Percentiles rank a stretch among this genome's conserved stretches.
Evolutionary conservation across 2,113 vertebrate genomes (phyloP).

Genomic region (Sapayoa aenigma): DNA sequence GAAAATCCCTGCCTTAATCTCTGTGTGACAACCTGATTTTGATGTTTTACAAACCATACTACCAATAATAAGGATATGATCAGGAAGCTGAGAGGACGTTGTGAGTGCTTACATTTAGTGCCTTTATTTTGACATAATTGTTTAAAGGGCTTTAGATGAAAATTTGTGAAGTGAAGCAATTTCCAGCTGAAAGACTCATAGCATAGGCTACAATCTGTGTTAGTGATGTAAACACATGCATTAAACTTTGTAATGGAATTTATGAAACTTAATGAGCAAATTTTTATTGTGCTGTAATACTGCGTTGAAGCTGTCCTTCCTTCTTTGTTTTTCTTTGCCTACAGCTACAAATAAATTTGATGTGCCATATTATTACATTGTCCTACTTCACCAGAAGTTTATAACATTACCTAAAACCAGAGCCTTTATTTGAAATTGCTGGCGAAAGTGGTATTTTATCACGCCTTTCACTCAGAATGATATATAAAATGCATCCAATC

Average conservation of each 20-base stretch:
- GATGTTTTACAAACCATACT: constrained; percentile 46
- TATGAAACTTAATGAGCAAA: constrained; percentile 57
- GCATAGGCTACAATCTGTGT: not conserved
- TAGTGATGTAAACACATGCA: constrained; percentile 33
- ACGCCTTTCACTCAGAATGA: not conserved
- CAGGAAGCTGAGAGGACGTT: not conserved
- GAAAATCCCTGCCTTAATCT: constrained; percentile 54
- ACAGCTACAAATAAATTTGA: constrained; percentile 60
- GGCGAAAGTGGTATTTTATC: constrained; percentile 5
- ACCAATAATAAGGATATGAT: constrained; percentile 4
- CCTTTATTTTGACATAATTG: constrained; percentile 47
- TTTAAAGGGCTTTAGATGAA: constrained; percentile 31
- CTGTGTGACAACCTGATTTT: constrained; percentile 45
- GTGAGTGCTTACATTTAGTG: not conserved
- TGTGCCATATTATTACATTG: constrained; percentile 39
- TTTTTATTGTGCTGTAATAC: constrained; percentile 26
- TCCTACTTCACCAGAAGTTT: constrained; percentile 30
- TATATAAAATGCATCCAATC: not conserved
- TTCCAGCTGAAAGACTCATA: constrained; percentile 21
- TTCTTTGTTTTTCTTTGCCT: constrained; percentile 49
- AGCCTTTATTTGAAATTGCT: constrained; percentile 29
- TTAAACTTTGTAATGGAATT: constrained; percentile 59
- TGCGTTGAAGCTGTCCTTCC: not conserved
- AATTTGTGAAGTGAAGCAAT: constrained; percentile 50
- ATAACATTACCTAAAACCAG: constrained; percentile 19